Percentiles rank a stretch among this genome's conserved stretches.
Conservation (phyloP, 2,797 vertebrate genomes). For the Tarsius wallacei region DNA sequence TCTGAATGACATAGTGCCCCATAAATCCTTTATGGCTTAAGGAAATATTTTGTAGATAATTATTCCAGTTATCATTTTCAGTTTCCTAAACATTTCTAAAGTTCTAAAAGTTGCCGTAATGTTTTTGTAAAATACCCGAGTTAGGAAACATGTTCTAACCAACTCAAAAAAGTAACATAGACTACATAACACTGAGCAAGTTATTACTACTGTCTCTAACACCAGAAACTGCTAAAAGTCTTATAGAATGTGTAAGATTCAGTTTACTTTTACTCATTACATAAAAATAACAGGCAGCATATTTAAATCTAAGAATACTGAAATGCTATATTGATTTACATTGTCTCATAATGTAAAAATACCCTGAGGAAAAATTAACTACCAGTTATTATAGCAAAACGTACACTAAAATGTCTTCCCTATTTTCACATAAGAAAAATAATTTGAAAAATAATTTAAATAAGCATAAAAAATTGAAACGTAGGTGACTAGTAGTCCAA, state of each 20-base stretch:
- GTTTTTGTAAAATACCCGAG: conserved; percentile 23
- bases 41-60: not conserved
- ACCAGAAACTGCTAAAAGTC: conserved; percentile 19
- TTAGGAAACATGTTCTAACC: not conserved
- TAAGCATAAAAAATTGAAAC: conserved; percentile 50
- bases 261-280: conserved; percentile 7
- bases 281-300: not conserved
- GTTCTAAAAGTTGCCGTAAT: not conserved
- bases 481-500: not conserved
- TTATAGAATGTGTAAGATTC: not conserved
- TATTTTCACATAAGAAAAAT: not conserved
- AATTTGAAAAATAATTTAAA: conserved; percentile 43
- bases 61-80: not conserved
- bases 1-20: not conserved
- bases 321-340: conserved; percentile 30
- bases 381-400: conserved; percentile 32
- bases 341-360: conserved; percentile 49
- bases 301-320: conserved; percentile 12
- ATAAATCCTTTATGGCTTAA: not conserved
- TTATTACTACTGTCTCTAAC: not conserved
- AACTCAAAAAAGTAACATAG: conserved; percentile 42
- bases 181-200: not conserved
- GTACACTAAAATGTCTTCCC: not conserved
- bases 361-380: not conserved
- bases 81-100: not conserved